Conservation (phyloP, 2,797 vertebrate species). For the Salmo trutta region DNA sequence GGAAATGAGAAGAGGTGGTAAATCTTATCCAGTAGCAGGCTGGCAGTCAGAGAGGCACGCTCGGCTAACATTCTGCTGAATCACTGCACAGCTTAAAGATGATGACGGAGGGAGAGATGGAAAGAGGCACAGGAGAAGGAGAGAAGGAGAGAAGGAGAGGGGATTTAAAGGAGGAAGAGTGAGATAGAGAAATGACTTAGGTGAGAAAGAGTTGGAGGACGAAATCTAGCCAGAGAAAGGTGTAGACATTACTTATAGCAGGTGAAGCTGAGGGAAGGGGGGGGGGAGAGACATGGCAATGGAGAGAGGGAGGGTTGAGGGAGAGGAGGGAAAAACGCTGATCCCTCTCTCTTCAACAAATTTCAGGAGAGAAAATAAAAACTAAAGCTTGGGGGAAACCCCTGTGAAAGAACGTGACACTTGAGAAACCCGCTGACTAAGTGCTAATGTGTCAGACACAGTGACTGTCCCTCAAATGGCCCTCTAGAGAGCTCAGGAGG, state of each 20-base stretch:
- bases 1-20: constrained; percentile 49
- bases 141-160: neutral
- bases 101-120: neutral
- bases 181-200: constrained; percentile 1
- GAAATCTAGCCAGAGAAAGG: constrained; percentile 1
- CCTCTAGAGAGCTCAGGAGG: constrained; percentile 50
- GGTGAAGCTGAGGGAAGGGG: constrained; percentile 9
- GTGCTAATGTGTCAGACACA: constrained; percentile 36
- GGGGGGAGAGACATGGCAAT: constrained; percentile 45
- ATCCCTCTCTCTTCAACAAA: neutral
- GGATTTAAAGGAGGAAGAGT: neutral
- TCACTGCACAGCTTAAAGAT: constrained; percentile 60
- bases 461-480: constrained; percentile 47
- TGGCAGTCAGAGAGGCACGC: constrained; percentile 54
- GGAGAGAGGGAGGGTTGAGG: constrained; percentile 58
- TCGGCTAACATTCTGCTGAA: constrained; percentile 68
- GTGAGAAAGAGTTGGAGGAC: constrained; percentile 6
- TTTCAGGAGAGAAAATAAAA: neutral
- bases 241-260: neutral
- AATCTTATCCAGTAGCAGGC: constrained; percentile 49
- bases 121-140: constrained; percentile 10
- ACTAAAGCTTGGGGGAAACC: neutral
- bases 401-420: constrained; percentile 28
- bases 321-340: constrained; percentile 32
- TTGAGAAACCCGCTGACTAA: neutral